A percentile compares a stretch with the other conserved stretches of the same genome.
phyloP scores from a whole-genome alignment of 2,888 invertebrate species.

The Ophioninae sp. region DNA sequence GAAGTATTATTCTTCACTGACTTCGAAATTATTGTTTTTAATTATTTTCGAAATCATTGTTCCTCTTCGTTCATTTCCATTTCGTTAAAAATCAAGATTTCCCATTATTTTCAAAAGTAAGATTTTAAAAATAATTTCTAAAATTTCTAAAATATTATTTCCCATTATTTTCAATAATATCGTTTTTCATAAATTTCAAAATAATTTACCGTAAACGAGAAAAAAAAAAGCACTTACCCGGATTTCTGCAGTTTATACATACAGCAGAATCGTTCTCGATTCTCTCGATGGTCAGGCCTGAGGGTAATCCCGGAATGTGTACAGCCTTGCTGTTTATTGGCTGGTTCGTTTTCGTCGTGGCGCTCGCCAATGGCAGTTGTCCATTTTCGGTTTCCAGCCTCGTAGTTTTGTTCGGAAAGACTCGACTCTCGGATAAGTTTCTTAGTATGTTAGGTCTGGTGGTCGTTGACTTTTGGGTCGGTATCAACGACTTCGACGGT shows the following conservation, averaged over 20 bases:
- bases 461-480: constrained; percentile 71
- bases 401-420: constrained; percentile 65
- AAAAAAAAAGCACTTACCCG: constrained; percentile 76
- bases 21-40: neutral
- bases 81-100: too few species aligned
- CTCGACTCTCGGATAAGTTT: constrained; percentile 71
- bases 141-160: too few species aligned
- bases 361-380: constrained; percentile 41
- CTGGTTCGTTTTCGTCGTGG: constrained; percentile 70
- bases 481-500: constrained; percentile 70
- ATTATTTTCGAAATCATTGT: too few species aligned
- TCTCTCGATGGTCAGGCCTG: constrained; percentile 83
- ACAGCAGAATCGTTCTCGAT: constrained; percentile 80
- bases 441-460: constrained; percentile 74
- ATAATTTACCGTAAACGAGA: neutral
- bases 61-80: too few species aligned
- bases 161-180: too few species aligned
- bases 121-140: too few species aligned
- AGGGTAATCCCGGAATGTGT: constrained; percentile 82
- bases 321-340: constrained; percentile 72
- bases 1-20: too few species aligned
- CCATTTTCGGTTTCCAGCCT: constrained; percentile 68
- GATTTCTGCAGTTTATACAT: constrained; percentile 82
- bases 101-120: too few species aligned
- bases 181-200: too few species aligned